Evolutionary conservation across 2,888 invertebrate genomes (phyloP).

Genomic region (Hydrotaea cyrtoneurina): DNA sequence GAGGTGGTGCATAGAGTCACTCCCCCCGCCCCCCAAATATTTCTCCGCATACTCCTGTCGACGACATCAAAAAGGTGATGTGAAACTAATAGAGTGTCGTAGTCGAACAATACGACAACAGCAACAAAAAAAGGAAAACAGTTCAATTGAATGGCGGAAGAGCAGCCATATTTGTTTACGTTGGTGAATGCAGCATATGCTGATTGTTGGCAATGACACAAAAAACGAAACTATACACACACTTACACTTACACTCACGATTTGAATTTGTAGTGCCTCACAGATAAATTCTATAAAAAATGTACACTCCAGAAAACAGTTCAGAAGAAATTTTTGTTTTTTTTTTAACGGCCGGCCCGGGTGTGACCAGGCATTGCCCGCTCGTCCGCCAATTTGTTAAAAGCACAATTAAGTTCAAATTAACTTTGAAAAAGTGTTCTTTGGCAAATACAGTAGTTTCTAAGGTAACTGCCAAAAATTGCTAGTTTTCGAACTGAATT

Average conservation of each 20-base stretch:
- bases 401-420: too few relatives aligned
- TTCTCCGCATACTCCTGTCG: background rate
- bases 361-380: too few relatives aligned
- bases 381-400: too few relatives aligned
- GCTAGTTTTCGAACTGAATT: too few relatives aligned
- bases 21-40: background rate
- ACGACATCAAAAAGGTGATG: background rate
- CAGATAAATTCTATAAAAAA: too few relatives aligned
- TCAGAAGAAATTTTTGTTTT: too few relatives aligned
- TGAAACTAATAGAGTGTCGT: background rate
- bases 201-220: background rate
- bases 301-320: too few relatives aligned
- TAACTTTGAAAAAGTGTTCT: too few relatives aligned
- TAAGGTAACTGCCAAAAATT: too few relatives aligned
- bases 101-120: background rate
- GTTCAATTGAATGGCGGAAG: background rate
- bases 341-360: too few relatives aligned
- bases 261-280: background rate
- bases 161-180: slow-evolving; percentile 10
- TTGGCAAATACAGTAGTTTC: too few relatives aligned
- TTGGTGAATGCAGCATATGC: background rate
- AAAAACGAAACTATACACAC: background rate
- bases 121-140: background rate
- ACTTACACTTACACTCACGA: background rate
- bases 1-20: background rate